Conservation (phyloP, 2,797 vertebrate species). For the Pseudocheirus occidentalis region DNA sequence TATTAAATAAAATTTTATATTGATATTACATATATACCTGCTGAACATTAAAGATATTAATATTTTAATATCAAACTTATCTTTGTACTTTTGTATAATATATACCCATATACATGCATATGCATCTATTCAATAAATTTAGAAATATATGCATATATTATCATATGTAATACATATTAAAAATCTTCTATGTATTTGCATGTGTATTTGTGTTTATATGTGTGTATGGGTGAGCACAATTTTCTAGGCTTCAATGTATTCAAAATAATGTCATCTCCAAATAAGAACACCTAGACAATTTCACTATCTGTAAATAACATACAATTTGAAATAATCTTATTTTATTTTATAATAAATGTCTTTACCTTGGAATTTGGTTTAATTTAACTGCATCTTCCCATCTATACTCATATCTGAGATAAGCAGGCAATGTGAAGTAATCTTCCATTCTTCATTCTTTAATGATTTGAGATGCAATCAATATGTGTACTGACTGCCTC, state of each 20-base stretch:
- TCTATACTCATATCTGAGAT: not conserved
- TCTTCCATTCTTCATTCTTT: not conserved
- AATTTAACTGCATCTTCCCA: not conserved
- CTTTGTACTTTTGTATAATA: not conserved
- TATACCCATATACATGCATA: not conserved
- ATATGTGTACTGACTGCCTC: not conserved
- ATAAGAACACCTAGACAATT: not conserved
- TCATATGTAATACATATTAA: not conserved
- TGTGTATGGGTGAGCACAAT: fast-evolving
- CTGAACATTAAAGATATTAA: not conserved
- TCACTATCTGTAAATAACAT: not conserved
- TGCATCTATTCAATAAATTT: not conserved
- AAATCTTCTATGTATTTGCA: not conserved
- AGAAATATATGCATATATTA: not conserved
- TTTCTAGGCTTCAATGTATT: not conserved
- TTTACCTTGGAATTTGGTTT: not conserved
- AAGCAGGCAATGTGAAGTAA: not conserved
- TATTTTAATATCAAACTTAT: not conserved
- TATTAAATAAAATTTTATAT: not conserved
- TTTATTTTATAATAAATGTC: not conserved
- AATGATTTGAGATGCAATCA: not conserved
- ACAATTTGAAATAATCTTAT: not conserved
- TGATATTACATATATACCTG: not conserved
- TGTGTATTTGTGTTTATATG: no score
- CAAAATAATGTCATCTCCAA: not conserved